Evolutionary conservation across 2,888 invertebrate genomes (phyloP), one percentile per base, ranked within the genome.

Genomic region (Torymus auratus): DNA sequence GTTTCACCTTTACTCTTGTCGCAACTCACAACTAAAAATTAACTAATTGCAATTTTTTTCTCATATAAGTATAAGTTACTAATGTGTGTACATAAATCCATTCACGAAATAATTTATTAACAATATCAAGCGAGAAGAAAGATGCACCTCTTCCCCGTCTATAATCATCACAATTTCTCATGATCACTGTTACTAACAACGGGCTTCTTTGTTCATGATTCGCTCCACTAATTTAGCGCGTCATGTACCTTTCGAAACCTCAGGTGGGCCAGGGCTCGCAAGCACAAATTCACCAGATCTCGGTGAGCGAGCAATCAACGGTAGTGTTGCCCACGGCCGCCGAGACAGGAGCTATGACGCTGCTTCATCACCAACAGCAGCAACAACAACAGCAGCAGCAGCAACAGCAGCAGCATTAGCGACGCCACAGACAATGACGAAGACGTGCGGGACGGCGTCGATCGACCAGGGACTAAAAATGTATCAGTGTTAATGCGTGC

Each of bases 281-380:
- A 76, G 90, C 90, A 2, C 91, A 91, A 81, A 91, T 91, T 41
- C 91, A 91, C 78, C 90, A 90, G 70, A 91, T 91, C 56, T 88
- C 89, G 0, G 90, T 90, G 2, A 88, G 88, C 77, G 90, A 91
- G 80, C 89, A 90, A 23, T 89, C 90, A 69, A 93, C 93, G 0
- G 93, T 92, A 60, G 93, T 93, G 60, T 88, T 93, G 82, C 93
- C 93, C 2, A 89, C 92, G 0, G 92, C 92, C 1, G 91, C 92
- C 0, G 92, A 92, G 84, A 91, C 91, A 2, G 91, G 91, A 17
- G 90, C 91, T 7, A 91, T 91, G 89, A 88, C 91, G 64, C 87
- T 91, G 83, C 85, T 91, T 3, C 91, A 91, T 85, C 89, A 92
- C 91, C 88, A 88, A 7, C 86, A 87, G 5, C 86, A 86, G 2